These are phyloP conservation scores for Atta texana DNA, from an alignment of 1,140 invertebrate genomes.

Conservation along the genomic window DNA sequence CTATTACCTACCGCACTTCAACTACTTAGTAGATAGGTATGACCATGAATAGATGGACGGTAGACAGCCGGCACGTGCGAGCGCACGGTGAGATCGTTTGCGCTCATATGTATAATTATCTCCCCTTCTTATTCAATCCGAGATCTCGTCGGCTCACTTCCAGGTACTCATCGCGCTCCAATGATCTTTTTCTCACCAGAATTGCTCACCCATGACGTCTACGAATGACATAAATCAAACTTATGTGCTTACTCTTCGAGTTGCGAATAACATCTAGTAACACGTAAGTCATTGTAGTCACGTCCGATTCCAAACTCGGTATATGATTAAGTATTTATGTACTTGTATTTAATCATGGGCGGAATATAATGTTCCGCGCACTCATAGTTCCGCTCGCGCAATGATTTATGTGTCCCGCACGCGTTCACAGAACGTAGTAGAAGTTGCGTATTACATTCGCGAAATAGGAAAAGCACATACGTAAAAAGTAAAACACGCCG, in stretches of 20 bases:
- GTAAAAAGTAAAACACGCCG: neutral
- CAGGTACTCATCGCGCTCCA: neutral
- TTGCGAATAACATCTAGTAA: slow-evolving; percentile 16
- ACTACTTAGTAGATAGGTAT: slow-evolving; percentile 61
- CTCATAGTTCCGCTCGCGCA: slow-evolving; percentile 1
- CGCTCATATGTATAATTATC: slow-evolving; percentile 68
- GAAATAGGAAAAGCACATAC: neutral
- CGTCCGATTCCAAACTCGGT: neutral
- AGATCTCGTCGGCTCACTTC: neutral
- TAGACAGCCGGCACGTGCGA: slow-evolving; percentile 71
- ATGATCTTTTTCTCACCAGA: slow-evolving; percentile 3
- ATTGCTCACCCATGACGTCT: slow-evolving; percentile 10
- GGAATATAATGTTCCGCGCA: neutral
- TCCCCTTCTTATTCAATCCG: slow-evolving; percentile 42
- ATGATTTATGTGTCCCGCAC: slow-evolving; percentile 30
- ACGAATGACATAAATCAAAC: slow-evolving; percentile 31
- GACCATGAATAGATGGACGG: slow-evolving; percentile 60
- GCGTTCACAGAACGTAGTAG: neutral
- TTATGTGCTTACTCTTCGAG: neutral
- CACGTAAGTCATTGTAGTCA: neutral
- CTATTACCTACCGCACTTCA: slow-evolving; percentile 71
- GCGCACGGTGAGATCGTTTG: slow-evolving; percentile 26
- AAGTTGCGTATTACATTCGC: neutral
- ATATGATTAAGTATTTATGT: slow-evolving; percentile 20
- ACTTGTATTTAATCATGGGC: slow-evolving; percentile 20